Evolutionary conservation across 2,888 invertebrate species (phyloP).

Genomic region (Hydropsyche betteni): DNA sequence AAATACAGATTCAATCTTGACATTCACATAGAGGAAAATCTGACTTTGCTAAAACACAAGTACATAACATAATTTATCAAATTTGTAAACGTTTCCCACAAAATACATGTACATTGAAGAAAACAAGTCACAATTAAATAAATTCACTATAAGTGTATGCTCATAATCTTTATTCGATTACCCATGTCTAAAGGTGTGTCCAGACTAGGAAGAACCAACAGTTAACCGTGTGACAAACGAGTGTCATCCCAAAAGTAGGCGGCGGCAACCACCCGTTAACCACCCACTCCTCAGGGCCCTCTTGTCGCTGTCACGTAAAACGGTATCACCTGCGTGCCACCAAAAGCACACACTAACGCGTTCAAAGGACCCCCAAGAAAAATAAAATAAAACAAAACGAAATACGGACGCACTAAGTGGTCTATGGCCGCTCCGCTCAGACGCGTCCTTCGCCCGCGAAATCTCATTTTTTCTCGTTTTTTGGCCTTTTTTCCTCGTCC

Average conservation of each 20-base stretch:
- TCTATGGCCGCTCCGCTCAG: conserved; percentile 9
- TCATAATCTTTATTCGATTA: conserved; percentile 12
- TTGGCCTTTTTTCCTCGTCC: background rate
- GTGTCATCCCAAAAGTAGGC: conserved; percentile 11
- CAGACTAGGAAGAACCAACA: background rate
- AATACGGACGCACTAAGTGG: conserved; percentile 18
- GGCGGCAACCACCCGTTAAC: background rate
- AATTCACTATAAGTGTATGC: background rate
- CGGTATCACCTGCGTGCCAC: conserved; percentile 38
- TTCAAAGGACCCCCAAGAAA: conserved; percentile 20
- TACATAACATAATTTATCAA: too few species aligned
- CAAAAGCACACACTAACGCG: conserved; percentile 23
- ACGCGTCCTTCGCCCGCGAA: conserved; percentile 9
- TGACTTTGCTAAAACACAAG: too few species aligned
- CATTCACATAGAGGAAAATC: too few species aligned
- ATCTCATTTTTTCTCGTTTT: conserved; percentile 25
- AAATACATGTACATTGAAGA: too few species aligned
- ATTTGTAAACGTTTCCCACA: too few species aligned
- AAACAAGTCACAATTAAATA: too few species aligned
- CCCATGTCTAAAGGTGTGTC: background rate
- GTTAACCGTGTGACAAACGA: conserved; percentile 36
- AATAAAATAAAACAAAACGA: conserved; percentile 18
- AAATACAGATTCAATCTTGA: too few species aligned
- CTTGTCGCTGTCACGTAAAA: conserved; percentile 38
- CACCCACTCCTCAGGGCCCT: conserved; percentile 6